Conservation (phyloP, 2,113 vertebrate genomes). For the Gadus chalcogrammus region DNA sequence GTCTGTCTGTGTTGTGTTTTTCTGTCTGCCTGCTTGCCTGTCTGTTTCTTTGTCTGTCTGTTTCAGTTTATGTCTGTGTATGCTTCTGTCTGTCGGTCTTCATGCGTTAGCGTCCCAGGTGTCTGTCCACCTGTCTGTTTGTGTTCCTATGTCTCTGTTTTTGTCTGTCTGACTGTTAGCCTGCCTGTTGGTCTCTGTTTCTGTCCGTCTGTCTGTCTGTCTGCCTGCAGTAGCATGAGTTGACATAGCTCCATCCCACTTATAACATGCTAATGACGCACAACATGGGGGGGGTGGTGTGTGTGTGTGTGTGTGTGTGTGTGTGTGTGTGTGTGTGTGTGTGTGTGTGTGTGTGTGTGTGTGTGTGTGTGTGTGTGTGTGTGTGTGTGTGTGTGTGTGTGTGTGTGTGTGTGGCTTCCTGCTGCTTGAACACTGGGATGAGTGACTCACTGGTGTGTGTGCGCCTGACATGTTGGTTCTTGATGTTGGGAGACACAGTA, state of each 20-base stretch:
- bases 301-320: neutral
- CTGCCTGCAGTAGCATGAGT: too few relatives aligned
- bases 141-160: neutral
- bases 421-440: too few relatives aligned
- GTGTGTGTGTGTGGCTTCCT: neutral
- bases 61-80: too few relatives aligned
- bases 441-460: neutral
- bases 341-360: neutral
- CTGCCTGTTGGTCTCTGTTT: too few relatives aligned
- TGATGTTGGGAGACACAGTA: too few relatives aligned
- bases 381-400: neutral
- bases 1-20: neutral
- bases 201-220: neutral
- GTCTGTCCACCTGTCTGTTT: too few relatives aligned
- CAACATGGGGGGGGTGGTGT: constrained; percentile 3
- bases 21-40: neutral
- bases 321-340: neutral
- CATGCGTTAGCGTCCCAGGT: neutral
- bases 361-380: neutral
- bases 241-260: too few relatives aligned
- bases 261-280: neutral
- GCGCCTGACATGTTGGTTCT: too few relatives aligned
- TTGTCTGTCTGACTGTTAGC: neutral
- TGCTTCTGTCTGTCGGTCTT: neutral
- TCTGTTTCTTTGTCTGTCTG: neutral